These are phyloP conservation scores for Oreochromis mossambicus DNA, from an alignment of 2,797 vertebrate species.

Conservation along the genomic window DNA sequence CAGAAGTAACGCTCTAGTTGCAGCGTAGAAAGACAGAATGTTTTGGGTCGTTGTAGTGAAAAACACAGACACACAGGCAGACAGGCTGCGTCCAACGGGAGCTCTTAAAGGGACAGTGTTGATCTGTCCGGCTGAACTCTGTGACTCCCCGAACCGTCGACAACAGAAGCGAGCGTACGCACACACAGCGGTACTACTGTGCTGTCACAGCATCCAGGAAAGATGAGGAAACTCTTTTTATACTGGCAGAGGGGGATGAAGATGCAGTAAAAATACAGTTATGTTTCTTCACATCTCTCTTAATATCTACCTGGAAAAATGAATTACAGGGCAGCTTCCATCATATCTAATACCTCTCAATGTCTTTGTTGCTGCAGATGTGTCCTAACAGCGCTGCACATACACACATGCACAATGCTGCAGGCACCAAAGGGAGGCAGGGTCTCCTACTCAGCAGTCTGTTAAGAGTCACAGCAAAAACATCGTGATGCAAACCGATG, in stretches of 20 bases:
- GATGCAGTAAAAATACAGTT: not conserved
- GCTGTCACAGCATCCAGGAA: constrained; percentile 6
- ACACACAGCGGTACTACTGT: not conserved
- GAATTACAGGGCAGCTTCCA: not conserved
- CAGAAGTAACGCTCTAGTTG: constrained; percentile 65
- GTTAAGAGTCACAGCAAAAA: not conserved
- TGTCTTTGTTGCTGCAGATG: not conserved
- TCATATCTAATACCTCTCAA: not conserved
- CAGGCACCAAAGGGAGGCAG: not conserved
- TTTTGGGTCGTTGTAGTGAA: constrained; percentile 68
- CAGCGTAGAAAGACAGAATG: constrained; percentile 61
- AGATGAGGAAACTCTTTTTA: constrained; percentile 6
- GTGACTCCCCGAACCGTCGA: constrained; percentile 64
- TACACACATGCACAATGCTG: not conserved
- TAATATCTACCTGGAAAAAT: not conserved
- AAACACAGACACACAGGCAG: constrained; percentile 70
- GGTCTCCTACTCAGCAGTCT: not conserved
- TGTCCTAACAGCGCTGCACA: not conserved
- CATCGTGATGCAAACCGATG: not conserved
- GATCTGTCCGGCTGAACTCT: constrained; percentile 66
- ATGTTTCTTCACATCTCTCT: not conserved
- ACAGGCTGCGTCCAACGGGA: constrained; percentile 45
- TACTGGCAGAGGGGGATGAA: not conserved
- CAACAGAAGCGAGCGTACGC: not conserved
- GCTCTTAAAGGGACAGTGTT: constrained; percentile 64